These are phyloP conservation scores for Ormyrus thymus DNA, from an alignment of 2,888 invertebrate genomes.

Conservation along the genomic window DNA sequence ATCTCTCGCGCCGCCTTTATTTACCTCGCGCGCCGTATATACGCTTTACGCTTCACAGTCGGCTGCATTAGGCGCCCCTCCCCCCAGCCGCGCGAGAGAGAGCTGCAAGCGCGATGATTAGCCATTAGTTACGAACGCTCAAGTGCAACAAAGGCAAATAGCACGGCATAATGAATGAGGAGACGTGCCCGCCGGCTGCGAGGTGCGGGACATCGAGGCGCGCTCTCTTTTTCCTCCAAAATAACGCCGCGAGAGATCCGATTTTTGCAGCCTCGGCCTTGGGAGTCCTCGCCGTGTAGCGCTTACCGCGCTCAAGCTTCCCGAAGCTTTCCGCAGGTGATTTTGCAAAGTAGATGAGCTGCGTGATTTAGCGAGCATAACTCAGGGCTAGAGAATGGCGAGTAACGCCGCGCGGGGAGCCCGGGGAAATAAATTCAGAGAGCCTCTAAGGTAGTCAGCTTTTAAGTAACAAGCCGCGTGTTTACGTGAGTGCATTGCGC, in stretches of 20 bases:
- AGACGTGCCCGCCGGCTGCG: background rate
- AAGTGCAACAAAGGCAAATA: constrained; percentile 26
- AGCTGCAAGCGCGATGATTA: constrained; percentile 5
- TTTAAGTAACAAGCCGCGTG: too few species aligned
- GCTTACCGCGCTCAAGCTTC: constrained; percentile 1
- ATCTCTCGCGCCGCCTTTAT: background rate
- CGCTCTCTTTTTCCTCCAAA: too few species aligned
- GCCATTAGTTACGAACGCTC: constrained; percentile 17
- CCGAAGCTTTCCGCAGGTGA: too few species aligned
- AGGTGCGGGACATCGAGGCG: background rate
- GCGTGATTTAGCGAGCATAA: too few species aligned
- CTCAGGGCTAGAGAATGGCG: too few species aligned
- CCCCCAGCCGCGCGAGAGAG: too few species aligned
- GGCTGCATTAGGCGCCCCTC: too few species aligned
- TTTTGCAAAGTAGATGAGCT: too few species aligned
- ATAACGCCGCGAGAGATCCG: background rate
- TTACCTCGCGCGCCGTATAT: background rate
- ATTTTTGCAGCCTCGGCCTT: background rate
- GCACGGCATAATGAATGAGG: background rate
- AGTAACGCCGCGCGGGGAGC: too few species aligned
- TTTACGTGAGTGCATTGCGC: too few species aligned
- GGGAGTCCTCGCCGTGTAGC: background rate
- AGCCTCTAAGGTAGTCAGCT: too few species aligned
- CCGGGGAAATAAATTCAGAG: too few species aligned
- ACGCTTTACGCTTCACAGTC: background rate